These are phyloP conservation scores for Vandiemenella viatica DNA, from an alignment of 2,888 invertebrate genomes.

Conservation along the genomic window DNA sequence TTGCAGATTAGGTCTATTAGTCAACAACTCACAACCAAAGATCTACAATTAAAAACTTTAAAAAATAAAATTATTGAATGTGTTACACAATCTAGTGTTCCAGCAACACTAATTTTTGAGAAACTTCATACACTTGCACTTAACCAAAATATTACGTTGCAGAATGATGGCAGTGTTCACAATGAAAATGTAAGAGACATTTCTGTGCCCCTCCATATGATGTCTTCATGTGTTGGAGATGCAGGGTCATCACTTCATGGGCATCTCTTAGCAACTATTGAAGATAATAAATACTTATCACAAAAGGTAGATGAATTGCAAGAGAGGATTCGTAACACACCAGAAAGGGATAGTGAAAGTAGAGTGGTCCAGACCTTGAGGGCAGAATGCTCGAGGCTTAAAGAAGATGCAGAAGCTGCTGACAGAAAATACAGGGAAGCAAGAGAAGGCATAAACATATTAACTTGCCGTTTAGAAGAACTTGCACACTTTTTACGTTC, in stretches of 20 bases:
- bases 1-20: constrained; percentile 24
- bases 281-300: too few species aligned
- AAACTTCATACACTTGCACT: too few species aligned
- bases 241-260: too few species aligned
- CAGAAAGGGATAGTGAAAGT: constrained; percentile 10
- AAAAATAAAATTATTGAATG: constrained; percentile 25
- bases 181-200: too few species aligned
- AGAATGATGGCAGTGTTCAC: too few species aligned
- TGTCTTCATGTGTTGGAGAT: too few species aligned
- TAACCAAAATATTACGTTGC: too few species aligned
- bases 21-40: constrained; percentile 13
- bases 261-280: too few species aligned
- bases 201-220: too few species aligned
- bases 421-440: constrained; percentile 29
- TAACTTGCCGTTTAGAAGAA: constrained; percentile 47
- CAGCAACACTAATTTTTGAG: constrained; percentile 4
- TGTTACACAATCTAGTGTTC: constrained; percentile 13
- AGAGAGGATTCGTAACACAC: constrained; percentile 11
- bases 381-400: constrained; percentile 20
- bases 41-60: constrained; percentile 22
- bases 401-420: constrained; percentile 25
- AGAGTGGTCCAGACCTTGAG: constrained; percentile 21
- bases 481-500: constrained; percentile 49
- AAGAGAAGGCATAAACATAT: constrained; percentile 31
- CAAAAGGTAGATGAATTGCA: constrained; percentile 11